Evolutionary conservation across 2,113 vertebrate species (phyloP).

Genomic region (Varanus salvator): DNA sequence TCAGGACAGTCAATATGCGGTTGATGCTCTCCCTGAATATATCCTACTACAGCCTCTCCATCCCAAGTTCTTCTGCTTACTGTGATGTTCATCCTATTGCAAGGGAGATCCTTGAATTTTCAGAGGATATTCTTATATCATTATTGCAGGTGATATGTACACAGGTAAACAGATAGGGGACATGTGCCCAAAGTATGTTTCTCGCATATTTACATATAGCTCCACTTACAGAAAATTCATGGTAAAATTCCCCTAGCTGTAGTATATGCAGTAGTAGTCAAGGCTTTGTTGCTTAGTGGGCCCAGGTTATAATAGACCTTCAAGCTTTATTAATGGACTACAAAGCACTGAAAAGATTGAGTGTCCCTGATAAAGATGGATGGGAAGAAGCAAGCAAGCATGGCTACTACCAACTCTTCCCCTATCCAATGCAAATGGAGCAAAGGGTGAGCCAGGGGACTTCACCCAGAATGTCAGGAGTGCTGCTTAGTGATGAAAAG

Average conservation of each 20-base stretch:
- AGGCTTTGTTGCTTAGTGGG: slow-evolving; percentile 1
- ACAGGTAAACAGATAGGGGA: background rate
- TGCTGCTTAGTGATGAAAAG: background rate
- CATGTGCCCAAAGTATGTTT: background rate
- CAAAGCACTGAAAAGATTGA: background rate
- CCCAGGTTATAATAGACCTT: slow-evolving; percentile 7
- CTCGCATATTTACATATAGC: background rate
- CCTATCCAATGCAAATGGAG: background rate
- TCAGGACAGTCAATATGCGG: background rate
- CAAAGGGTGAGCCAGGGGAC: background rate
- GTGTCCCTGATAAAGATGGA: slow-evolving; percentile 10
- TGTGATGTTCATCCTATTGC: background rate
- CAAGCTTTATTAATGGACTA: slow-evolving; percentile 10
- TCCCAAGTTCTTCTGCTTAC: background rate
- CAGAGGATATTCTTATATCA: background rate
- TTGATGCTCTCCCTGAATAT: background rate
- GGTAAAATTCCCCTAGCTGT: background rate
- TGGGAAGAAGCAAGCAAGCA: background rate
- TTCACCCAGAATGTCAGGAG: background rate
- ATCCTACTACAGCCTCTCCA: background rate
- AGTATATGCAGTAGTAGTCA: background rate
- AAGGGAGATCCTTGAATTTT: background rate
- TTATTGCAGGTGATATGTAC: background rate
- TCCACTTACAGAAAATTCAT: background rate
- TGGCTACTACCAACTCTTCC: background rate